A percentile compares a stretch with the other conserved stretches of the same genome.
Conservation (phyloP, 2,797 vertebrate genomes). For the Hydrophis major region DNA sequence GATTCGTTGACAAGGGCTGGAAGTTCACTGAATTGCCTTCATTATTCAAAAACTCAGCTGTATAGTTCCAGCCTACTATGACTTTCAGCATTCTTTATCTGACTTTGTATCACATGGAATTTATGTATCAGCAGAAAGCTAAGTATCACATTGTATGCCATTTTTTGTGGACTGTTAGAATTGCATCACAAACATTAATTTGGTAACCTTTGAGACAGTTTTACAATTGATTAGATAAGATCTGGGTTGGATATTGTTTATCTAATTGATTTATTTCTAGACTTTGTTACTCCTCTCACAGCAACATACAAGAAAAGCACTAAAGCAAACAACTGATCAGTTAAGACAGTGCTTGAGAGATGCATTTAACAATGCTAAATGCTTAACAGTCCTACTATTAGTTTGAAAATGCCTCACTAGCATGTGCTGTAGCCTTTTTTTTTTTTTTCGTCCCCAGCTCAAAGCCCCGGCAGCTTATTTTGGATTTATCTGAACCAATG, state of each 20-base stretch:
- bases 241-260: neutral
- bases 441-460: neutral
- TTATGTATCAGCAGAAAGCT: neutral
- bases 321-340: neutral
- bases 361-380: too few species aligned
- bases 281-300: neutral
- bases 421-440: neutral
- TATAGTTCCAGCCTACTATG: neutral
- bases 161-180: neutral
- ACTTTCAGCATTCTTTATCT: neutral
- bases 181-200: neutral
- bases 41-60: neutral
- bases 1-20: neutral
- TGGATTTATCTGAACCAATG: neutral
- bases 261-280: neutral
- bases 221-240: neutral
- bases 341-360: neutral
- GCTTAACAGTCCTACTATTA: neutral
- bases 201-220: neutral
- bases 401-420: neutral
- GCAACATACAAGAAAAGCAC: neutral
- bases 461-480: neutral
- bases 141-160: neutral
- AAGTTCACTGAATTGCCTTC: neutral
- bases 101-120: neutral